Conservation (phyloP, 2,888 invertebrate species). For the Temnothorax ravouxi region DNA sequence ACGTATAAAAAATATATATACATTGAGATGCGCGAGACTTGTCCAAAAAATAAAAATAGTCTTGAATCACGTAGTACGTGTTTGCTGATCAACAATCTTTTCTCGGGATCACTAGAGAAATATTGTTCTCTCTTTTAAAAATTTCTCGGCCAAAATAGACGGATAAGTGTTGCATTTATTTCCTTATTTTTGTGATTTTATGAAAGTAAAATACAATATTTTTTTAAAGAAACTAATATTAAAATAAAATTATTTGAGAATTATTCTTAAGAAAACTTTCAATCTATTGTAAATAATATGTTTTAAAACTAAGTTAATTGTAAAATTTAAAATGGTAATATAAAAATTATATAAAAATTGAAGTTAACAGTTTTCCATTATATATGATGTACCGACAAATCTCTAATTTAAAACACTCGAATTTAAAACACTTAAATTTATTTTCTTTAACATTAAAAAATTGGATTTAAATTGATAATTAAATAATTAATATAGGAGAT, state of each 20-base stretch:
- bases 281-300: not conserved
- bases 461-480: not conserved
- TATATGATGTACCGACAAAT: not conserved
- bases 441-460: not conserved
- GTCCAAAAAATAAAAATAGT: not conserved
- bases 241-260: slow-evolving; percentile 9
- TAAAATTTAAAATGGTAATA: not conserved
- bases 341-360: not conserved
- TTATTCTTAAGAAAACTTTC: not conserved
- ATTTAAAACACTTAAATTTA: not conserved
- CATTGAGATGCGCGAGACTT: not conserved
- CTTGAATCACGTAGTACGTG: not conserved
- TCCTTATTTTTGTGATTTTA: not conserved
- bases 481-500: not conserved
- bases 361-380: not conserved
- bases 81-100: slow-evolving; percentile 15
- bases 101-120: not conserved
- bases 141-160: not conserved
- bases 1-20: slow-evolving; percentile 15
- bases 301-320: not conserved
- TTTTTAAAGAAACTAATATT: not conserved
- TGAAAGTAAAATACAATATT: not conserved
- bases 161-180: not conserved
- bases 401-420: not conserved
- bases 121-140: not conserved